A percentile compares a stretch with the other conserved stretches of the same genome.
Evolutionary conservation across 2,888 invertebrate genomes (phyloP).

Genomic region (Nebria brevicollis): DNA sequence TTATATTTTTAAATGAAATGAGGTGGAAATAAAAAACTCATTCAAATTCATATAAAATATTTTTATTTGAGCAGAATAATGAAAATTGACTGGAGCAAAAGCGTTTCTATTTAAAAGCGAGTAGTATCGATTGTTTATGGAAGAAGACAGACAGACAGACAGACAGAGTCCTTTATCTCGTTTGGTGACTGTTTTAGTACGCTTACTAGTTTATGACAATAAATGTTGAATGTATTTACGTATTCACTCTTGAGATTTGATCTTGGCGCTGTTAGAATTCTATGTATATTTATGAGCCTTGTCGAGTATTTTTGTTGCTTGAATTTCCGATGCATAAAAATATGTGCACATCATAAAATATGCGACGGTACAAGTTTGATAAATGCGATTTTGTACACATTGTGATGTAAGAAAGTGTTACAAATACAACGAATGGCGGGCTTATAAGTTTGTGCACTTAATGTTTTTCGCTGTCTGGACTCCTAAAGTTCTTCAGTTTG

Average conservation of each 20-base stretch:
- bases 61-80: too few relatives aligned
- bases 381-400: background rate
- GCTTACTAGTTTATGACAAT: background rate
- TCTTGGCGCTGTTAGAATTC: background rate
- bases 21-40: too few relatives aligned
- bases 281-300: background rate
- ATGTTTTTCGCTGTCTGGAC: too few relatives aligned
- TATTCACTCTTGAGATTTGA: background rate
- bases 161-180: too few relatives aligned
- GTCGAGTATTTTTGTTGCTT: background rate
- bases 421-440: background rate
- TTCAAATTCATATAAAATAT: too few relatives aligned
- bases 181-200: too few relatives aligned
- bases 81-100: too few relatives aligned
- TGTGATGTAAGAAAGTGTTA: background rate
- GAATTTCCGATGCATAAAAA: background rate
- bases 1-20: too few relatives aligned
- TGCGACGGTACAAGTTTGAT: background rate
- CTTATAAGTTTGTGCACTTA: too few relatives aligned
- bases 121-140: too few relatives aligned
- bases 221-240: background rate
- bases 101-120: too few relatives aligned
- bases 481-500: background rate
- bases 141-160: too few relatives aligned
- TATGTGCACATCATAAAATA: background rate